Evolutionary conservation across 2,113 vertebrate genomes (phyloP), one percentile per base, ranked within the genome.

Genomic region (Urocolius indicus): DNA sequence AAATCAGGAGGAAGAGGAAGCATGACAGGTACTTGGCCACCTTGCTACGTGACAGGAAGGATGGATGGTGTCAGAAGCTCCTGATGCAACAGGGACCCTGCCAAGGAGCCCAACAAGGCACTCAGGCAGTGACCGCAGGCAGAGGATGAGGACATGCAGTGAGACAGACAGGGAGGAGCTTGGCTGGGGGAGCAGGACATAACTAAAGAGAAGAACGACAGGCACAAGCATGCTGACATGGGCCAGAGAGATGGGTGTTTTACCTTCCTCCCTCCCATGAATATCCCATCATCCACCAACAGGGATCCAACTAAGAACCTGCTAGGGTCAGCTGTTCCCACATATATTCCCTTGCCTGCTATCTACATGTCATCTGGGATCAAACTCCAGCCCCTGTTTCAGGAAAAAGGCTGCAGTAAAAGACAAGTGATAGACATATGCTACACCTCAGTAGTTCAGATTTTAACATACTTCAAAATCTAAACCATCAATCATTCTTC

Each of bases 211-310:
- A 41, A 77, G 11, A 48, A 38, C 34, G 51, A 89, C 38, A 66
- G 32, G 23, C 0, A 0, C 15, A 78, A 66, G 11, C 2, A 1
- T 62, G 46, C 2, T 55, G 30, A 41, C 16, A 22, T 0, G 1
- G 36, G 30, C 43, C 3, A 8, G 24, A 36, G 5, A 46, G 5
- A 46, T 0, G 10, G 10, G 16, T 7, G 24, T 57, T 72, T 41
- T 36, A n/a, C 16, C 27, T 61, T 17, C 11, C 23, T 58, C 49
- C 49, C 24, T 58, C 11, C 17, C 49, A 58, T 13, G 32, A 74
- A 32, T 27, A 71, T 10, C 14, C 26, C 57, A 46, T 5, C 0
- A 0, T 6, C 46, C 41, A 69, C 14, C 45, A 84, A n/a, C 10
- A 69, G 26, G 29, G 22, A 29, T 67, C 62, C 62, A 46, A 34